Percentiles rank a stretch among this genome's conserved stretches.
Conservation (phyloP, 64 coral and sea anemone species). For the Pocillopora verrucosa region DNA sequence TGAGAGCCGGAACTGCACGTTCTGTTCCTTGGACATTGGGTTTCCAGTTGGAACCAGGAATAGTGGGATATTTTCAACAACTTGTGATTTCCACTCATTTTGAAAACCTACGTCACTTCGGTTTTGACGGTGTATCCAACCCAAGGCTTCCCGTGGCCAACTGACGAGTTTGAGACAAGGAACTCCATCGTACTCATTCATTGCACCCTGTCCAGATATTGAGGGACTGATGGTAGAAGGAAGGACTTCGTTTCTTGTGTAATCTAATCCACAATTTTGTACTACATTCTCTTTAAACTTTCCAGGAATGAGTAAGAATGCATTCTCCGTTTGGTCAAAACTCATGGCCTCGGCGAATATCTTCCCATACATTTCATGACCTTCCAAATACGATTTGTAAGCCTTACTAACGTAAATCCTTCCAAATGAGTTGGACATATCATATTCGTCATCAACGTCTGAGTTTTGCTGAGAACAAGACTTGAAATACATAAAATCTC, state of each 20-base stretch:
- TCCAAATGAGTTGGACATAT: background rate
- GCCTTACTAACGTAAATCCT: background rate
- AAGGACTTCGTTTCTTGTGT: constrained; percentile 24
- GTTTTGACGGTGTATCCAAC: background rate
- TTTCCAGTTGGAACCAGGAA: constrained; percentile 65
- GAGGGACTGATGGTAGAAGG: constrained; percentile 23
- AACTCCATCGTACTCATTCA: constrained; percentile 61
- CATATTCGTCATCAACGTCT: background rate
- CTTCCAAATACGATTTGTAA: background rate
- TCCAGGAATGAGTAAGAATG: constrained; percentile 25
- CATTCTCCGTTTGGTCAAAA: constrained; percentile 20
- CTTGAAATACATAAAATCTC: constrained; percentile 2
- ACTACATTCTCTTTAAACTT: constrained; percentile 57
- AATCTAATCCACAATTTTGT: constrained; percentile 40
- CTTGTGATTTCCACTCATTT: background rate
- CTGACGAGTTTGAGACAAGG: constrained; percentile 43
- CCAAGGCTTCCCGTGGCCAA: constrained; percentile 25
- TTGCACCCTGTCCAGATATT: constrained; percentile 45
- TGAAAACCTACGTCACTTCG: background rate
- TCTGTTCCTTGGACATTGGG: constrained; percentile 6
- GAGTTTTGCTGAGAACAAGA: background rate
- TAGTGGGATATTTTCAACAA: constrained; percentile 15
- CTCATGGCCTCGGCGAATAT: background rate
- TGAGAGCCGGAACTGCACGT: constrained; percentile 35
- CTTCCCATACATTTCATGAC: constrained; percentile 13